Evolutionary conservation across 2,113 vertebrate species (phyloP).

Genomic region (Misgurnus mizolepis): DNA sequence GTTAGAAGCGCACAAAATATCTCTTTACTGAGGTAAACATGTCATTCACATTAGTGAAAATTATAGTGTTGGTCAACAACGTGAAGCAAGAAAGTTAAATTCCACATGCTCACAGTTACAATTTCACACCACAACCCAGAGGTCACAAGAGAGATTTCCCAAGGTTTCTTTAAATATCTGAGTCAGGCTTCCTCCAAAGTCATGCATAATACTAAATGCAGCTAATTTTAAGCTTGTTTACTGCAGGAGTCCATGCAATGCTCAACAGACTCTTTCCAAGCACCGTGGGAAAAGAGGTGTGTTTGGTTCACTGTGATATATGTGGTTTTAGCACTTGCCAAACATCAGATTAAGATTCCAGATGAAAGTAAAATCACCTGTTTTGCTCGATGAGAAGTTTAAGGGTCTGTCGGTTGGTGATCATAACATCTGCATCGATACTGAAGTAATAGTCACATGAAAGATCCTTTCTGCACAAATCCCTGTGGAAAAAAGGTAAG

Average conservation of each 20-base stretch:
- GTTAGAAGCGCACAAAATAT: constrained; percentile 37
- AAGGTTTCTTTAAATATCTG: constrained; percentile 70
- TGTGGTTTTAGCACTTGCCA: constrained; percentile 60
- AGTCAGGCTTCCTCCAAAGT: constrained; percentile 50
- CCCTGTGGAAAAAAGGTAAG: constrained; percentile 72
- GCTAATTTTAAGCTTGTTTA: constrained; percentile 63
- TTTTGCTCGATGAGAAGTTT: constrained; percentile 95
- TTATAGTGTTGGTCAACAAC: constrained; percentile 47
- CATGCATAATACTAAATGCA: constrained; percentile 40
- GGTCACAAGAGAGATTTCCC: constrained; percentile 63
- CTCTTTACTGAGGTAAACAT: constrained; percentile 43
- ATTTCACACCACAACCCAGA: constrained; percentile 42
- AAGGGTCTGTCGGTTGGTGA: constrained; percentile 89
- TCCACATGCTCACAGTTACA: constrained; percentile 40
- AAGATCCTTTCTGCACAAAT: constrained; percentile 86
- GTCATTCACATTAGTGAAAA: constrained; percentile 52
- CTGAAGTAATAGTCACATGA: constrained; percentile 91
- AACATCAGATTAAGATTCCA: constrained; percentile 46
- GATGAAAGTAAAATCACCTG: constrained; percentile 77
- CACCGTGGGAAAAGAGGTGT: constrained; percentile 61
- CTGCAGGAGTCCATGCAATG: constrained; percentile 50
- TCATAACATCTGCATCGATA: constrained; percentile 90
- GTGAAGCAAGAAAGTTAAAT: constrained; percentile 48
- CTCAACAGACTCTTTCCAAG: constrained; percentile 55
- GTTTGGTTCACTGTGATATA: constrained; percentile 59